Conservation (phyloP, 2,888 invertebrate species). For the Drosophila koepferae region DNA sequence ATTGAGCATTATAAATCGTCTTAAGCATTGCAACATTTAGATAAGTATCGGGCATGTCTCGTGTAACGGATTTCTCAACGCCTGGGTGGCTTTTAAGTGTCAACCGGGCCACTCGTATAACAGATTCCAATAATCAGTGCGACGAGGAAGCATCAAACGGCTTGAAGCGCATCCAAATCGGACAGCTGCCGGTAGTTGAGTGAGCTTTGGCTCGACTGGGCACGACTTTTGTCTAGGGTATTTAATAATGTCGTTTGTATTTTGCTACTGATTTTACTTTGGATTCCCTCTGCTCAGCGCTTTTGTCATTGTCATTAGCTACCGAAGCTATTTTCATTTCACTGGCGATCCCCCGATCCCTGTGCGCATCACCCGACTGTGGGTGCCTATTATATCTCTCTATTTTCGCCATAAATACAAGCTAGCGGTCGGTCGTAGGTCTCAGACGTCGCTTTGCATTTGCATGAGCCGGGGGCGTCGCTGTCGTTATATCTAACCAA, state of each 20-base stretch:
- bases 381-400: conserved; percentile 53
- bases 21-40: conserved; percentile 18
- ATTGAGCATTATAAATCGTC: background rate
- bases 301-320: conserved; percentile 57
- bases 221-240: conserved; percentile 65
- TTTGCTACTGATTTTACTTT: conserved; percentile 50
- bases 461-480: conserved; percentile 51
- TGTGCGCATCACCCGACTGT: conserved; percentile 22
- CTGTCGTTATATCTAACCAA: background rate
- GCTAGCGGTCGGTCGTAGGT: conserved; percentile 39
- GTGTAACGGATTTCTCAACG: conserved; percentile 19
- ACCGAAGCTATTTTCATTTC: conserved; percentile 56
- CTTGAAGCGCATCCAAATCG: conserved; percentile 51
- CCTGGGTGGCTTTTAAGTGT: conserved; percentile 26
- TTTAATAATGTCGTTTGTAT: conserved; percentile 76
- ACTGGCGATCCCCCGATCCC: conserved; percentile 25
- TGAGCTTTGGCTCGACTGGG: conserved; percentile 13
- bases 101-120: conserved; percentile 6
- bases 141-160: conserved; percentile 57
- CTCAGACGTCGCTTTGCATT: conserved; percentile 68
- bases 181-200: conserved; percentile 77
- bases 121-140: conserved; percentile 37
- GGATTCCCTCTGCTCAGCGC: conserved; percentile 32
- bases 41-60: conserved; percentile 9
- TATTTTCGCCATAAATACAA: conserved; percentile 74